Percentiles rank a stretch among this genome's conserved stretches.
Conservation (phyloP, 1,140 invertebrate species). For the Acyrthosiphon pisum region DNA sequence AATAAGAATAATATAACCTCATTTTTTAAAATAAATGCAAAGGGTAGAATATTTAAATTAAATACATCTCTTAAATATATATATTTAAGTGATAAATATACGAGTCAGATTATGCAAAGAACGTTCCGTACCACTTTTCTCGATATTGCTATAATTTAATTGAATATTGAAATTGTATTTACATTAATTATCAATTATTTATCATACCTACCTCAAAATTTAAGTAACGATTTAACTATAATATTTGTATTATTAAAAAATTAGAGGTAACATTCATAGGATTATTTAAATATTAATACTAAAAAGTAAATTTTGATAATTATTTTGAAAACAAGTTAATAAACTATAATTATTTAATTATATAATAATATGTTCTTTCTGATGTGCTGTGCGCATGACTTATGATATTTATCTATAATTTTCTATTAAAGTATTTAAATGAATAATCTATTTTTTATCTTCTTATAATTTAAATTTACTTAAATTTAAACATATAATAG, state of each 20-base stretch:
- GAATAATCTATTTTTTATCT: no score
- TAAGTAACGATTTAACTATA: not conserved
- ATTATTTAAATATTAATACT: not conserved
- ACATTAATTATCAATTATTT: not conserved
- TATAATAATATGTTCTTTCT: no score
- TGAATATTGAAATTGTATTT: not conserved
- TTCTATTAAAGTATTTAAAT: no score
- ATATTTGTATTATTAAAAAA: not conserved
- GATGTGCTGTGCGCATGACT: no score
- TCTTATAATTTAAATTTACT: no score
- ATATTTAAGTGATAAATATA: not conserved
- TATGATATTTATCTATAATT: no score
- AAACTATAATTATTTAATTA: no score
- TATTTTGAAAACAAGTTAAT: no score
- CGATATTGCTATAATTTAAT: not conserved
- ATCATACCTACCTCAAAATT: not conserved
- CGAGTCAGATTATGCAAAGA: not conserved
- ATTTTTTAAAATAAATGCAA: slow-evolving; percentile 21
- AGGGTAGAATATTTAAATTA: not conserved
- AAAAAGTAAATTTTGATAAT: not conserved
- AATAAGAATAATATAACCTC: not conserved
- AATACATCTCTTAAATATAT: not conserved
- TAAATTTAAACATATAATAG: no score
- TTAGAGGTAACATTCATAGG: not conserved
- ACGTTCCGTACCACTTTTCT: not conserved